Percentiles rank a stretch among this genome's conserved stretches.
Conservation (phyloP, 2,797 vertebrate species). For the Peromyscus eremicus region DNA sequence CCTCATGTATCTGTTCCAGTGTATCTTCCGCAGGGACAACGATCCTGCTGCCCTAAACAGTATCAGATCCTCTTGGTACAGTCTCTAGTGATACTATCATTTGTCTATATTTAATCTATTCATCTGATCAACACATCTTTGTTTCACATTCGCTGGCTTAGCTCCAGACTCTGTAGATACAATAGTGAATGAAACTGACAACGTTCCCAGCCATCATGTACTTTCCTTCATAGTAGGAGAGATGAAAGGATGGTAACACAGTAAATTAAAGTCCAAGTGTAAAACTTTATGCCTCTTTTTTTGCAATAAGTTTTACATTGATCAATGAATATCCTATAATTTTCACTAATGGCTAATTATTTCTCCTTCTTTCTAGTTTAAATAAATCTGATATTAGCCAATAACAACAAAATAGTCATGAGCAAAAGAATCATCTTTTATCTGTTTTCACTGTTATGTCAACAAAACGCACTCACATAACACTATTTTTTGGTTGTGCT, state of each 20-base stretch:
- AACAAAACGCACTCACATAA: background rate
- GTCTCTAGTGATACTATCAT: background rate
- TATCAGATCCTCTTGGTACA: background rate
- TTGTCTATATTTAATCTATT: slow-evolving; percentile 62
- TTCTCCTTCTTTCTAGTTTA: slow-evolving; percentile 28
- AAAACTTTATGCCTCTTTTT: background rate
- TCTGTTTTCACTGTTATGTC: slow-evolving; percentile 39
- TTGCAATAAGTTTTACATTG: slow-evolving; percentile 24
- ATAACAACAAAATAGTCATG: slow-evolving; percentile 48
- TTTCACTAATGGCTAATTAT: slow-evolving; percentile 11
- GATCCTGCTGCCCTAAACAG: background rate
- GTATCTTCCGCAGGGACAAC: slow-evolving; percentile 15
- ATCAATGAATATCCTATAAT: background rate
- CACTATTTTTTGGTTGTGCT: background rate
- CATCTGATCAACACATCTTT: slow-evolving; percentile 49
- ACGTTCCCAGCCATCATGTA: background rate
- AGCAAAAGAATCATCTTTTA: slow-evolving; percentile 51
- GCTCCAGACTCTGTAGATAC: background rate
- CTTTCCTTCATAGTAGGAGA: background rate
- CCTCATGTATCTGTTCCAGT: slow-evolving; percentile 31
- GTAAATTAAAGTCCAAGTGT: slow-evolving; percentile 28
- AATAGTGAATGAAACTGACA: slow-evolving; percentile 21
- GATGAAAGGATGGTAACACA: slow-evolving; percentile 41
- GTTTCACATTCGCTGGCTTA: slow-evolving; percentile 15
- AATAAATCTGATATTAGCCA: slow-evolving; percentile 21